A percentile compares a stretch with the other conserved stretches of the same genome.
Conservation (phyloP, 2,113 vertebrate species). For the Seriola dumerili region DNA sequence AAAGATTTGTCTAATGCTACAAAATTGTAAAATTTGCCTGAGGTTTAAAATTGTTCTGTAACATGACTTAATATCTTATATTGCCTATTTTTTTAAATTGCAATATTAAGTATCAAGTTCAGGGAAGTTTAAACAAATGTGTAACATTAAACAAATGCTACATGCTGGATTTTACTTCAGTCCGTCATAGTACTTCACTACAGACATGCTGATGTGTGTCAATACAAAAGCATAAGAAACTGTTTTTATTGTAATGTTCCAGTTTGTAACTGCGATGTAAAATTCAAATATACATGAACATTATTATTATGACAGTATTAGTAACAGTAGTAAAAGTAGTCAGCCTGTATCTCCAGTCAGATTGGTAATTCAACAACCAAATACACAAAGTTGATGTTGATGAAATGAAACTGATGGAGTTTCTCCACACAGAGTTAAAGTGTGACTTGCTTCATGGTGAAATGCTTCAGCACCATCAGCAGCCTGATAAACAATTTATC, state of each 20-base stretch:
- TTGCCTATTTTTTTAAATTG: neutral
- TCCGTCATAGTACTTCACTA: too few species aligned
- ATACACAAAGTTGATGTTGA: neutral
- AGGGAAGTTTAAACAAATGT: neutral
- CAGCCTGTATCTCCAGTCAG: too few species aligned
- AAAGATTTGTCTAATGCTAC: neutral
- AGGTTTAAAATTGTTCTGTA: too few species aligned
- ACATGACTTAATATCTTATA: too few species aligned
- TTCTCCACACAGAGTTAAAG: too few species aligned
- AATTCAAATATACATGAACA: neutral
- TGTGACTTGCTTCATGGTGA: neutral
- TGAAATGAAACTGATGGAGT: neutral
- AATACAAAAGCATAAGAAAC: neutral
- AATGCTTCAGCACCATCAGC: constrained; percentile 11
- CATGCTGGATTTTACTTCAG: too few species aligned
- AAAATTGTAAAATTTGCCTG: neutral
- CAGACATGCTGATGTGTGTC: neutral
- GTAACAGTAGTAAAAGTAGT: neutral
- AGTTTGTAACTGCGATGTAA: neutral
- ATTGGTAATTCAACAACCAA: neutral
- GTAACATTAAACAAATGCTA: neutral
- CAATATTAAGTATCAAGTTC: neutral
- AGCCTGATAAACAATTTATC: constrained; percentile 47
- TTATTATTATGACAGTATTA: neutral
- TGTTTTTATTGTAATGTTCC: too few species aligned